phyloP scores from a whole-genome alignment of 2,888 invertebrate species.

The Machimus atricapillus region DNA sequence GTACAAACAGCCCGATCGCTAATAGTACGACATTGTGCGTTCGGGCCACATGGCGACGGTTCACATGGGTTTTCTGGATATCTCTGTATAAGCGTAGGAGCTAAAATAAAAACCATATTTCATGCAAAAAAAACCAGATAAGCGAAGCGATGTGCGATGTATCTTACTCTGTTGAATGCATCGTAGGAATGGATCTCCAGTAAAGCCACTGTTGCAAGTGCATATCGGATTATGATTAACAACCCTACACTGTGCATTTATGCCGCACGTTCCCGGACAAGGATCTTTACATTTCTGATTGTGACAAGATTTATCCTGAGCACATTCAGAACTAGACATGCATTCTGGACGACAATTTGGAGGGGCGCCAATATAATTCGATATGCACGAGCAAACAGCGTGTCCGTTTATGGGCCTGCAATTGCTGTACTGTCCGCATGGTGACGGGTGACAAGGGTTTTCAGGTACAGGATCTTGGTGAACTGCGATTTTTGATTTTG shows the following conservation, averaged over 20 bases:
- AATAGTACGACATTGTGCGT: conserved; percentile 80
- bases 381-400: conserved; percentile 81
- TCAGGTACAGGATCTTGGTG: conserved; percentile 53
- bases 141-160: conserved; percentile 6
- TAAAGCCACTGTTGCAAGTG: conserved; percentile 76
- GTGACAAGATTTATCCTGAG: conserved; percentile 80
- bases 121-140: conserved; percentile 21
- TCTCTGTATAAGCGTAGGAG: conserved; percentile 51
- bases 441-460: conserved; percentile 72
- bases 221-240: conserved; percentile 88
- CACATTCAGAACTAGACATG: conserved; percentile 82
- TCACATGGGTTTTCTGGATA: conserved; percentile 73
- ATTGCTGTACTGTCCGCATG: conserved; percentile 82
- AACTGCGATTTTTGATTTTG: neutral
- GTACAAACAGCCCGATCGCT: conserved; percentile 82
- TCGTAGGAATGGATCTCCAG: conserved; percentile 82
- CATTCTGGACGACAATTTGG: conserved; percentile 83
- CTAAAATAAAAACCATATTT: conserved; percentile 41
- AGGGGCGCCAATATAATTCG: conserved; percentile 80
- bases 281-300: conserved; percentile 83
- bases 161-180: conserved; percentile 72
- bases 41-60: conserved; percentile 84
- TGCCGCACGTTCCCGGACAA: conserved; percentile 83
- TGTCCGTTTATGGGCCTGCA: conserved; percentile 76
- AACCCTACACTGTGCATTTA: conserved; percentile 80